A percentile compares a stretch with the other conserved stretches of the same genome.
Evolutionary conservation across 2,797 vertebrate genomes (phyloP).

Genomic region (Holocentrus rufus): DNA sequence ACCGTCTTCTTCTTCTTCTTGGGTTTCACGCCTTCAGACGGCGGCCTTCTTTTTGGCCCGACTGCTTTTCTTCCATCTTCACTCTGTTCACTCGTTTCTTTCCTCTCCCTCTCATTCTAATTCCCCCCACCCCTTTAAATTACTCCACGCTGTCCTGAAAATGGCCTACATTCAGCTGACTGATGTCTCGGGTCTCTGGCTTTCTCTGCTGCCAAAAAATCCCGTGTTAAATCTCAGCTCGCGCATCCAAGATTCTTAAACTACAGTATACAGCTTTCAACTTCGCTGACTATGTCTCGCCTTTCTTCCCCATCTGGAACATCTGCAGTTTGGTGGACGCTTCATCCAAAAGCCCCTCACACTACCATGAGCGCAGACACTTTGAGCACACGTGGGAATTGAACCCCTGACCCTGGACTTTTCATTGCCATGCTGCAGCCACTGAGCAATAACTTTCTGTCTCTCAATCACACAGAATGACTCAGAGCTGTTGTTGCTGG

Average conservation of each 20-base stretch:
- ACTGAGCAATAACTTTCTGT: background rate
- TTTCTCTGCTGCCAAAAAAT: slow-evolving; percentile 43
- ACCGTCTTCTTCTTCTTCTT: background rate
- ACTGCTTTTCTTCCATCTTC: background rate
- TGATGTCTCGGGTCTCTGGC: slow-evolving; percentile 44
- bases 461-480: background rate
- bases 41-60: background rate
- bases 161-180: slow-evolving; percentile 49
- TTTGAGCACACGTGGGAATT: slow-evolving; percentile 8
- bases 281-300: slow-evolving; percentile 24
- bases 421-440: no score
- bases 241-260: slow-evolving; percentile 27
- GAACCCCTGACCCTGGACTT: background rate
- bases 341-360: slow-evolving; percentile 2
- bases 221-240: slow-evolving; percentile 40
- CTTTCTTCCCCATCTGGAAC: background rate
- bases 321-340: slow-evolving; percentile 6
- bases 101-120: background rate
- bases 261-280: background rate
- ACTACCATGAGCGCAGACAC: slow-evolving; percentile 1
- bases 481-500: no score
- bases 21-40: slow-evolving; percentile 9
- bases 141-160: slow-evolving; percentile 39
- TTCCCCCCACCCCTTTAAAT: slow-evolving; percentile 15
- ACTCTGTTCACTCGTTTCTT: background rate